phyloP scores from a whole-genome alignment of 2,888 invertebrate genomes.

The Pimpla rufipes region DNA sequence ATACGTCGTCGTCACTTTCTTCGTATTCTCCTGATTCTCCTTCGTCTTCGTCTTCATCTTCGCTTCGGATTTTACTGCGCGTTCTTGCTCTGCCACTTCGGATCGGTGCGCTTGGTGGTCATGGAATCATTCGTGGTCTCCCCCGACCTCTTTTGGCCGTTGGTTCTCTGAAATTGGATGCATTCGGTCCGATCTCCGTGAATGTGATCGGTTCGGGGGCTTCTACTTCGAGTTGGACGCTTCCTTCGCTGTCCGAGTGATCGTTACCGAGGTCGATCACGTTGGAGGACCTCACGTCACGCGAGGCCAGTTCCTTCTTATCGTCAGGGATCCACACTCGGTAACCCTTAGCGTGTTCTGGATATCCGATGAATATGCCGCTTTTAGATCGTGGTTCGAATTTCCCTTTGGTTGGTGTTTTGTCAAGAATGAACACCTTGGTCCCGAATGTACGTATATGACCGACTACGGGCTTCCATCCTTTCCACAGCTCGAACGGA shows the following conservation, averaged over 20 bases:
- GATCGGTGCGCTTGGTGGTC: not conserved
- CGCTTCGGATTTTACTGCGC: not conserved
- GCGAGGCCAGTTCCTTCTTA: slow-evolving; percentile 37
- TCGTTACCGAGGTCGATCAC: not conserved
- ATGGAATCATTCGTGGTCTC: slow-evolving; percentile 41
- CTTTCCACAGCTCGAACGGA: slow-evolving; percentile 15
- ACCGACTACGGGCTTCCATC: not conserved
- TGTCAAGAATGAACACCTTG: slow-evolving; percentile 8
- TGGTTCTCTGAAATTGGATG: not conserved
- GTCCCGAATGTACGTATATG: slow-evolving; percentile 26
- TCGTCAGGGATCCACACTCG: slow-evolving; percentile 62
- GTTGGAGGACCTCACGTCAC: slow-evolving; percentile 57
- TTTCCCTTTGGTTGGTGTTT: slow-evolving; percentile 18
- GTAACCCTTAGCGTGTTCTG: slow-evolving; percentile 56
- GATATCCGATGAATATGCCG: slow-evolving; percentile 37
- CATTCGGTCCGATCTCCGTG: not conserved
- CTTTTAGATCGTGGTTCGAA: slow-evolving; percentile 24
- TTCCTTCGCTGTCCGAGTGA: not conserved
- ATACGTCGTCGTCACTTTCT: slow-evolving; percentile 13
- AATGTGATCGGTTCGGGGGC: not conserved
- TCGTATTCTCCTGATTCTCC: not conserved
- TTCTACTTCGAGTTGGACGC: too few relatives aligned
- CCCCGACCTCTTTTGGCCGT: slow-evolving; percentile 42
- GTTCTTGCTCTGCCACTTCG: not conserved
- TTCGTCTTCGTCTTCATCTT: not conserved